phyloP scores from a whole-genome alignment of 2,888 invertebrate species.

The Nemotelus pantherinus region DNA sequence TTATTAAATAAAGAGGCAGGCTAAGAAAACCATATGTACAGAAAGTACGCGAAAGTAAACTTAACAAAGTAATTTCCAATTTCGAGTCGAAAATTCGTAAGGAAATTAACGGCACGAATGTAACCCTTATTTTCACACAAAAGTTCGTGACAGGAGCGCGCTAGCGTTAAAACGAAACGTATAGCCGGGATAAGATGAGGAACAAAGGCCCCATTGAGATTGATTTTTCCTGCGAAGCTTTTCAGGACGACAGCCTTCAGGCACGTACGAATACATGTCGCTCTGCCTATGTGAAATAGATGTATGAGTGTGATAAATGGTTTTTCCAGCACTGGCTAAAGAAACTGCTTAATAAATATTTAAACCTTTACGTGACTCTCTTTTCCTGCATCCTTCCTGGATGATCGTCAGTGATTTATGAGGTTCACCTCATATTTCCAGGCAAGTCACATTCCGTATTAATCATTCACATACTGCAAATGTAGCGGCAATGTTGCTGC shows the following conservation, averaged over 20 bases:
- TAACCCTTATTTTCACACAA: slow-evolving; percentile 34
- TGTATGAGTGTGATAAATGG: slow-evolving; percentile 36
- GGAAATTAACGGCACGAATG: slow-evolving; percentile 30
- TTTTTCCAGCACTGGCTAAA: slow-evolving; percentile 37
- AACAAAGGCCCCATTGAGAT: slow-evolving; percentile 29
- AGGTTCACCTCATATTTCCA: slow-evolving; percentile 33
- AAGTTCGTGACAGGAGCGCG: slow-evolving; percentile 25
- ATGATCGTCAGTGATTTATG: slow-evolving; percentile 39
- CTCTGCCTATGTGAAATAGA: neutral
- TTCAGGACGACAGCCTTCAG: neutral
- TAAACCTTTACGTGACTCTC: slow-evolving; percentile 41
- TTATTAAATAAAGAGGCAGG: neutral
- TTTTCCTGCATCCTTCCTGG: slow-evolving; percentile 5
- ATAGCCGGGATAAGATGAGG: slow-evolving; percentile 1
- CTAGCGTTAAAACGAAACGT: neutral
- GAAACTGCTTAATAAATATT: slow-evolving; percentile 42
- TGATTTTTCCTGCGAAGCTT: slow-evolving; percentile 38
- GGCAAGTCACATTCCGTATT: slow-evolving; percentile 33
- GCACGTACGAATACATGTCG: slow-evolving; percentile 35
- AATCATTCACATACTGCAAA: slow-evolving; percentile 19
- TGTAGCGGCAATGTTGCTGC: neutral
- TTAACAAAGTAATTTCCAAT: slow-evolving; percentile 28
- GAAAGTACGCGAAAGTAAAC: slow-evolving; percentile 12
- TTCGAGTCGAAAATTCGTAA: slow-evolving; percentile 26
- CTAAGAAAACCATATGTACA: neutral